Evolutionary conservation across 2,797 vertebrate species (phyloP).

Genomic region (Trachops cirrhosus): DNA sequence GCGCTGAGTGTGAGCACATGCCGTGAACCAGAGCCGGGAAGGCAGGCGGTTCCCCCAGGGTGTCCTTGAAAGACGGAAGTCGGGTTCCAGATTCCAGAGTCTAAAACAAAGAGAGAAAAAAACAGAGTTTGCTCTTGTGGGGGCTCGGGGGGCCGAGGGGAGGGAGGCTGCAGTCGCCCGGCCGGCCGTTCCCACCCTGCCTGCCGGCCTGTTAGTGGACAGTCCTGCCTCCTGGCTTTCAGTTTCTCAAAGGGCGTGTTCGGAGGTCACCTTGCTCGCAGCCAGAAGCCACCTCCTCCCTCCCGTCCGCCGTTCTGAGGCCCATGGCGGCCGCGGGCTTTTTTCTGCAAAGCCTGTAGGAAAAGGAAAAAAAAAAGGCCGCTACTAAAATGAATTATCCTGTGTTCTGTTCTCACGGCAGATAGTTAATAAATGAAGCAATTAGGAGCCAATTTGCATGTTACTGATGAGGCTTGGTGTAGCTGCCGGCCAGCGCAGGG

Average conservation of each 20-base stretch:
- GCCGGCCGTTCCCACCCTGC: neutral
- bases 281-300: no score
- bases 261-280: neutral
- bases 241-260: fast-evolving
- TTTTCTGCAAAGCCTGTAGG: neutral
- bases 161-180: no score
- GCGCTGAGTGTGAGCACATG: no score
- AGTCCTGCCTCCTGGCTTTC: neutral
- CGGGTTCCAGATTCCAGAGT: no score
- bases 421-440: slow-evolving; percentile 28
- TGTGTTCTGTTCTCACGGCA: neutral
- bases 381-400: neutral
- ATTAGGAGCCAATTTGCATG: neutral
- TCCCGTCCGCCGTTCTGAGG: neutral
- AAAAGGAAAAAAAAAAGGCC: neutral
- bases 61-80: no score
- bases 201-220: neutral
- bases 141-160: no score
- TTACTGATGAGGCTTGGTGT: neutral
- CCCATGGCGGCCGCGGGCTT: neutral
- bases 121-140: no score
- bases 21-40: no score
- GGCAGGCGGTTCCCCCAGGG: no score
- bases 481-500: fast-evolving
- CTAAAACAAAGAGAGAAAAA: no score